phyloP scores from a whole-genome alignment of 2,888 invertebrate genomes.

The Ormyrus pomaceus region DNA sequence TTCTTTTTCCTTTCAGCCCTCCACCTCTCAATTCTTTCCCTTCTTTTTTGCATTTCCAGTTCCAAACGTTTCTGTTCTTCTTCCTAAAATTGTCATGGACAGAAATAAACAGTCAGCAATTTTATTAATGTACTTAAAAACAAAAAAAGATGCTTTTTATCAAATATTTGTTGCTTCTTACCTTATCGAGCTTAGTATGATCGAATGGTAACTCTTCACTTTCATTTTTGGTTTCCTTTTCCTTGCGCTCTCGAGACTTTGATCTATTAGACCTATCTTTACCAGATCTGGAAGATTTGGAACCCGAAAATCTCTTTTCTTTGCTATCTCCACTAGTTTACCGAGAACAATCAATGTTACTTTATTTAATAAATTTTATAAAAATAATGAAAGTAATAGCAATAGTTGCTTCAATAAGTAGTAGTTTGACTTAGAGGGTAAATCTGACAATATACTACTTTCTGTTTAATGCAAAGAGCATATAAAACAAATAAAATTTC shows the following conservation, averaged over 20 bases:
- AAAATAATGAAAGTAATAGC: neutral
- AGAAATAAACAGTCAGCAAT: neutral
- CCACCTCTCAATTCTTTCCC: constrained; percentile 97
- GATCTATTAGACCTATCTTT: constrained; percentile 76
- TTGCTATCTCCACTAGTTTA: constrained; percentile 80
- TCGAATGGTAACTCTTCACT: constrained; percentile 81
- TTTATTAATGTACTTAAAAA: neutral
- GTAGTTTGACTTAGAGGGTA: too few relatives aligned
- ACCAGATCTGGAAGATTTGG: constrained; percentile 78
- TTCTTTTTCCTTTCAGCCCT: constrained; percentile 94
- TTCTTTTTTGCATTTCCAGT: constrained; percentile 95
- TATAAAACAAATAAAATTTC: constrained; percentile 50
- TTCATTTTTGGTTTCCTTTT: constrained; percentile 78
- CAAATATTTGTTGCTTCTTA: constrained; percentile 64
- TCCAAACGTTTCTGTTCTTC: constrained; percentile 94
- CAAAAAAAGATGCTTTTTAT: neutral
- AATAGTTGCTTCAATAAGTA: too few relatives aligned
- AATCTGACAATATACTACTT: too few relatives aligned
- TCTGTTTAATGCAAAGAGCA: neutral
- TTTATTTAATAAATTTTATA: constrained; percentile 25
- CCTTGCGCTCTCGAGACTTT: constrained; percentile 79
- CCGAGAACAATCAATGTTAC: constrained; percentile 66
- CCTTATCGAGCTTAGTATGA: constrained; percentile 86
- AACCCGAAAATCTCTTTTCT: constrained; percentile 80
- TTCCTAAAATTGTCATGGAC: constrained; percentile 78